Percentiles rank a stretch among this genome's conserved stretches.
These are phyloP conservation scores for Zoanthus gigantus DNA, from an alignment of 92 coral and sea anemone species.

Conservation along the genomic window DNA sequence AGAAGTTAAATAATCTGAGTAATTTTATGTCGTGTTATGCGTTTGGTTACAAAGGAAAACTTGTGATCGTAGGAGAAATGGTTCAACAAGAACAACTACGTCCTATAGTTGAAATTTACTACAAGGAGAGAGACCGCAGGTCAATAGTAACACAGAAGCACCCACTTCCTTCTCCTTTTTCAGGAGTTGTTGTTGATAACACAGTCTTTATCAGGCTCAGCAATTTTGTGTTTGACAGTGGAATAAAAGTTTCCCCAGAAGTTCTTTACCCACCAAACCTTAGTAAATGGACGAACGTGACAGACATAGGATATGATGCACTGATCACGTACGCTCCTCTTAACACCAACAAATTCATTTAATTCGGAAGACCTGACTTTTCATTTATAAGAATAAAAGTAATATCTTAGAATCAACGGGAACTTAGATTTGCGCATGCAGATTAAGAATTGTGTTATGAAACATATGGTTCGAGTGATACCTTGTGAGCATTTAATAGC, in stretches of 20 bases:
- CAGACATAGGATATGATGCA: neutral
- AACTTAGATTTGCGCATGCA: too few relatives aligned
- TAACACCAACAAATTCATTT: neutral
- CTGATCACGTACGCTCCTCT: constrained; percentile 8
- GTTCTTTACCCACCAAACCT: too few relatives aligned
- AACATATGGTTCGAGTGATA: too few relatives aligned
- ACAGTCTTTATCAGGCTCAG: neutral
- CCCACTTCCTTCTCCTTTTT: neutral
- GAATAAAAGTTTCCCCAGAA: neutral
- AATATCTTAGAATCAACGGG: neutral
- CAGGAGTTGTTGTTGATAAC: neutral
- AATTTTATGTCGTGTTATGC: neutral
- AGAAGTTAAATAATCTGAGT: neutral
- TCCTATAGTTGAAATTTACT: neutral
- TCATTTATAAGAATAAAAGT: neutral
- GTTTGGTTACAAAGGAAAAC: neutral
- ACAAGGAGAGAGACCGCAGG: neutral
- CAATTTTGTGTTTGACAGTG: neutral
- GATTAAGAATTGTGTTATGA: too few relatives aligned
- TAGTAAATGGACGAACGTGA: too few relatives aligned
- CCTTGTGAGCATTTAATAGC: too few relatives aligned
- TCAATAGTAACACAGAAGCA: neutral
- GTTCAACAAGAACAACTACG: too few relatives aligned
- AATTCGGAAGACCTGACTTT: neutral
- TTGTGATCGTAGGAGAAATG: neutral